A percentile compares a stretch with the other conserved stretches of the same genome.
Conservation (phyloP, 2,888 invertebrate genomes). For the Ypsolopha scabrella region DNA sequence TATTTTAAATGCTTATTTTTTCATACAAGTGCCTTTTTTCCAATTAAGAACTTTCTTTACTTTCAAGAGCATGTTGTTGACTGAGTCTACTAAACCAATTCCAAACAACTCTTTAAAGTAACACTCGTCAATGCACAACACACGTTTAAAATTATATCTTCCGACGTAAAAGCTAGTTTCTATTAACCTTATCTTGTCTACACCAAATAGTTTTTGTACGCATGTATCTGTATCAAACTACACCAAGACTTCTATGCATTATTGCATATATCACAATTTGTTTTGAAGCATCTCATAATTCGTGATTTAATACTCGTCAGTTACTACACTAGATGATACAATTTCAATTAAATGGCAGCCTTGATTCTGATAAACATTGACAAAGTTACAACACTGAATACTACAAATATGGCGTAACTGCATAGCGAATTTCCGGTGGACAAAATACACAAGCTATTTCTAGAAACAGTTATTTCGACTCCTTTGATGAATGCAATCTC, state of each 20-base stretch:
- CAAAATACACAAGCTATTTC: background rate
- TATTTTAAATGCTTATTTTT: background rate
- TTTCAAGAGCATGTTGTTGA: background rate
- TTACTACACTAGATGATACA: constrained; percentile 25
- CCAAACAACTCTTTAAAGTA: background rate
- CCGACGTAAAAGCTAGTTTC: background rate
- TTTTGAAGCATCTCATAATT: constrained; percentile 11
- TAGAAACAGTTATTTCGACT: background rate
- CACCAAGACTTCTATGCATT: constrained; percentile 5
- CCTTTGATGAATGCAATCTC: background rate
- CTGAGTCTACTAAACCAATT: background rate
- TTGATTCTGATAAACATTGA: constrained; percentile 30
- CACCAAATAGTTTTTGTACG: no score
- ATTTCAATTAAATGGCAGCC: constrained; percentile 37
- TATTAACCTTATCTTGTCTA: no score
- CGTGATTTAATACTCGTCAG: constrained; percentile 1
- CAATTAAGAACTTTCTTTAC: background rate
- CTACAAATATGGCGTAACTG: constrained; percentile 8
- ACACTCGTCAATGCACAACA: background rate
- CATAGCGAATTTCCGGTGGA: background rate
- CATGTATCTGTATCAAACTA: constrained; percentile 2
- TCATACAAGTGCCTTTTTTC: no score
- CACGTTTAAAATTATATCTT: background rate
- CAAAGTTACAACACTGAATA: constrained; percentile 21
- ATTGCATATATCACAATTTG: constrained; percentile 14